Evolutionary conservation across 1,140 invertebrate genomes (phyloP).

Genomic region (Cheumatopsyche charites): DNA sequence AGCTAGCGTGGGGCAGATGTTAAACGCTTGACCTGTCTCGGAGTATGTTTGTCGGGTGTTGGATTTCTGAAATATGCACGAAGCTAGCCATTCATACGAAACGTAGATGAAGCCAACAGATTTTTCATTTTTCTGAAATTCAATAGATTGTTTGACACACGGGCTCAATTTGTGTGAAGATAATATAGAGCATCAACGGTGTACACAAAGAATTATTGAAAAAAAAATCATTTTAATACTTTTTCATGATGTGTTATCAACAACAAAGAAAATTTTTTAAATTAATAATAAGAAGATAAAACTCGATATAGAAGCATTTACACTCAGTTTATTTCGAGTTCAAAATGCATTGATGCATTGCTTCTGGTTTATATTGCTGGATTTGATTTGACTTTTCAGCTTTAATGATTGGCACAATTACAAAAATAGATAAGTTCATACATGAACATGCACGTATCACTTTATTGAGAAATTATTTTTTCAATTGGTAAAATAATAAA

Average conservation of each 20-base stretch:
- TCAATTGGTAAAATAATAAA: constrained; percentile 54
- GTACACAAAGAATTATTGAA: no score
- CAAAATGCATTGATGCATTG: background rate
- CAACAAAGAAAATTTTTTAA: no score
- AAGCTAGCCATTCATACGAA: background rate
- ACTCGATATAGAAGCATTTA: background rate
- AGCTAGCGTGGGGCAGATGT: no score
- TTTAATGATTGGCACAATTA: background rate
- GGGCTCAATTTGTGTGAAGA: no score
- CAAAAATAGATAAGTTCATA: background rate
- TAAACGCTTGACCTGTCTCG: no score
- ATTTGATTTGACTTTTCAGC: constrained; percentile 15
- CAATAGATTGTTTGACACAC: background rate
- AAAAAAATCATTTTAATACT: no score
- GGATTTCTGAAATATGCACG: background rate
- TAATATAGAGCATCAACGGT: no score
- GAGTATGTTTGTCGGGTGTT: no score
- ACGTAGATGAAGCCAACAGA: no score
- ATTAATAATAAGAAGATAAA: no score
- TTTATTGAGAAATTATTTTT: constrained; percentile 35
- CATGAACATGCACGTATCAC: background rate
- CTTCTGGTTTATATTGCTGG: background rate
- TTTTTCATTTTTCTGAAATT: background rate
- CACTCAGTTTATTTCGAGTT: background rate
- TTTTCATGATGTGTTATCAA: no score